Conservation (phyloP, 2,113 vertebrate genomes). For the Rhea pennata region DNA sequence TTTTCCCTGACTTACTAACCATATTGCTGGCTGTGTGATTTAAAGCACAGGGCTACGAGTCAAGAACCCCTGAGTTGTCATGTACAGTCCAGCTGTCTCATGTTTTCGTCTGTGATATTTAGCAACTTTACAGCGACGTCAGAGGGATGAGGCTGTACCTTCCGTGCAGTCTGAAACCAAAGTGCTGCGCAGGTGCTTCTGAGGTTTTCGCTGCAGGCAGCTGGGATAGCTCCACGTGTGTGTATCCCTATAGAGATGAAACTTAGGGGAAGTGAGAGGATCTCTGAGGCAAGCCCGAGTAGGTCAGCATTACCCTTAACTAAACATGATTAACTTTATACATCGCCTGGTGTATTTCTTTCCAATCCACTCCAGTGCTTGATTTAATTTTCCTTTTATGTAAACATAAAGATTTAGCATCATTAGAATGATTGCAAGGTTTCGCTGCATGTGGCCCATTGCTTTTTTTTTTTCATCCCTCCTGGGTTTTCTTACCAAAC, state of each 20-base stretch:
- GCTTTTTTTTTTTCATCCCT: conserved; percentile 18
- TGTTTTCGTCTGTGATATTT: accelerated
- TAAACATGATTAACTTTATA: conserved; percentile 66
- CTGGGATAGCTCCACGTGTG: neutral
- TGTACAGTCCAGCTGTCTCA: neutral
- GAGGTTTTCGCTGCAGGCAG: neutral
- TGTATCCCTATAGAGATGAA: neutral
- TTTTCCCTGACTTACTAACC: neutral
- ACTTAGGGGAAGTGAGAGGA: neutral
- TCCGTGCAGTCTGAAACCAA: neutral
- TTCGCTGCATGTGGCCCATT: conserved; percentile 39
- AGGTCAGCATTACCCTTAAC: conserved; percentile 55
- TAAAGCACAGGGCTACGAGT: neutral
- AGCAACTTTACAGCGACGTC: neutral
- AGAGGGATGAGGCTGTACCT: neutral
- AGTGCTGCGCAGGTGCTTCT: neutral
- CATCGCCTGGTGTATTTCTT: conserved; percentile 61
- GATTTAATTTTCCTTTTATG: conserved; percentile 73
- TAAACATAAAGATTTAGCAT: conserved; percentile 62
- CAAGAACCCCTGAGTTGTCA: accelerated
- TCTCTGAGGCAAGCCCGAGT: conserved; percentile 35
- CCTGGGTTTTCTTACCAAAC: conserved; percentile 7
- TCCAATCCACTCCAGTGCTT: conserved; percentile 65
- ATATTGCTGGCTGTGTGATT: accelerated
- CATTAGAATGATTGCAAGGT: conserved; percentile 54